Percentiles rank a stretch among this genome's conserved stretches.
Evolutionary conservation across 1,140 invertebrate genomes (phyloP).

Genomic region (Phenacoccus solenopsis): DNA sequence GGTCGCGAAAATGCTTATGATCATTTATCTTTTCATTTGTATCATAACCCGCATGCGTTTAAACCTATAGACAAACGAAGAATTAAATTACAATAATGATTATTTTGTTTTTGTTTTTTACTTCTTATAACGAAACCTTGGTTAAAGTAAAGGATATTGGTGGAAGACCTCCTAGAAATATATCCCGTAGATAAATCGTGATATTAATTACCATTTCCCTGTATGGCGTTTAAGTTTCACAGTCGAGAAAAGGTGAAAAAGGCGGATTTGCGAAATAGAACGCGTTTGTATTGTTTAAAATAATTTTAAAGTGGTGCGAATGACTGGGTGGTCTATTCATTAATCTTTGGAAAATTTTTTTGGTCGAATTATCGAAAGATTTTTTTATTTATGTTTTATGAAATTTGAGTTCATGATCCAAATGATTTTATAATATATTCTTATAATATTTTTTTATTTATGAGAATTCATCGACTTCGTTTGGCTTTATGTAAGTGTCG

Average conservation of each 20-base stretch:
- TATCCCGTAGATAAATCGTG: conserved; percentile 6
- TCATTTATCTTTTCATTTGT: neutral
- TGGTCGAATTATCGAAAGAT: too few relatives aligned
- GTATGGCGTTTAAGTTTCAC: neutral
- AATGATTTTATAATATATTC: too few relatives aligned
- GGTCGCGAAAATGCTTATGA: neutral
- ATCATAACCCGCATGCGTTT: neutral
- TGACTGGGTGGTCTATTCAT: neutral
- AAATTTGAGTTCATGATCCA: too few relatives aligned
- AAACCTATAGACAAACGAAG: neutral
- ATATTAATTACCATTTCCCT: neutral
- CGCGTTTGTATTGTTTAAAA: neutral
- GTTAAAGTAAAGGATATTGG: conserved; percentile 7
- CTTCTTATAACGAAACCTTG: conserved; percentile 6
- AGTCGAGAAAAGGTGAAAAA: neutral
- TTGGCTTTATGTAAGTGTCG: too few relatives aligned
- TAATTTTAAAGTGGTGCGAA: too few relatives aligned
- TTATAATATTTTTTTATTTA: too few relatives aligned
- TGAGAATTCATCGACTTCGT: too few relatives aligned
- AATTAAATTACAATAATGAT: neutral
- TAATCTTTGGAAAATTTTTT: neutral
- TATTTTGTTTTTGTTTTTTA: neutral
- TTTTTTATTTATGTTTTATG: too few relatives aligned
- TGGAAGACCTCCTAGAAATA: conserved; percentile 3
- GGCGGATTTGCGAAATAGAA: neutral